Evolutionary conservation across 2,113 vertebrate genomes (phyloP).

Genomic region (Ceyx cyanopectus): DNA sequence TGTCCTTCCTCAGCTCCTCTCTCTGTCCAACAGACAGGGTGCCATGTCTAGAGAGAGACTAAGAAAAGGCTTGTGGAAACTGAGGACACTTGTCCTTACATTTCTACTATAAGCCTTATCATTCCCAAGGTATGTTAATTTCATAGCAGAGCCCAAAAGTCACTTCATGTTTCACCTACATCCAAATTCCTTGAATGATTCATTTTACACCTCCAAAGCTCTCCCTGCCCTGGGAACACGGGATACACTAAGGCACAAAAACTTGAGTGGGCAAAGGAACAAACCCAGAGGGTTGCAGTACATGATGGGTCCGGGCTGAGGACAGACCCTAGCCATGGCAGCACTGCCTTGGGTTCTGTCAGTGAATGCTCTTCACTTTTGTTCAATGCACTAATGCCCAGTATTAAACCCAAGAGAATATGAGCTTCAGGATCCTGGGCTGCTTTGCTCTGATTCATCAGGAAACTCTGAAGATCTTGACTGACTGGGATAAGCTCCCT

Average conservation of each 20-base stretch:
- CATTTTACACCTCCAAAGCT: background rate
- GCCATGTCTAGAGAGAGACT: background rate
- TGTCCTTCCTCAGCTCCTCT: background rate
- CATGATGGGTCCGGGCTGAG: background rate
- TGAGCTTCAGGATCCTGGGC: background rate
- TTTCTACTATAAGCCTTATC: background rate
- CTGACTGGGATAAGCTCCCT: background rate
- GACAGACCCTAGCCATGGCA: accelerated
- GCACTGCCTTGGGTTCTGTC: background rate
- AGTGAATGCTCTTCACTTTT: background rate
- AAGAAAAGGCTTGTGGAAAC: background rate
- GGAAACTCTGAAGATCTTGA: background rate
- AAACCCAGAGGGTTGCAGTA: background rate
- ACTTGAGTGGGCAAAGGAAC: background rate
- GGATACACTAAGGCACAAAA: background rate
- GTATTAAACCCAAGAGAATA: background rate
- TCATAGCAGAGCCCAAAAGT: background rate
- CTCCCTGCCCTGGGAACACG: background rate
- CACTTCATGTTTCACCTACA: background rate
- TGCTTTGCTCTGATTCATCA: background rate
- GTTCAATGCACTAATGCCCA: background rate
- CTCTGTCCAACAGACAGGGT: background rate
- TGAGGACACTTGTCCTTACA: background rate
- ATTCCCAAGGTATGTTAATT: background rate
- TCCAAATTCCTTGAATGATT: background rate